Evolutionary conservation across 2,113 vertebrate species (phyloP).

Genomic region (Pelmatolapia mariae): DNA sequence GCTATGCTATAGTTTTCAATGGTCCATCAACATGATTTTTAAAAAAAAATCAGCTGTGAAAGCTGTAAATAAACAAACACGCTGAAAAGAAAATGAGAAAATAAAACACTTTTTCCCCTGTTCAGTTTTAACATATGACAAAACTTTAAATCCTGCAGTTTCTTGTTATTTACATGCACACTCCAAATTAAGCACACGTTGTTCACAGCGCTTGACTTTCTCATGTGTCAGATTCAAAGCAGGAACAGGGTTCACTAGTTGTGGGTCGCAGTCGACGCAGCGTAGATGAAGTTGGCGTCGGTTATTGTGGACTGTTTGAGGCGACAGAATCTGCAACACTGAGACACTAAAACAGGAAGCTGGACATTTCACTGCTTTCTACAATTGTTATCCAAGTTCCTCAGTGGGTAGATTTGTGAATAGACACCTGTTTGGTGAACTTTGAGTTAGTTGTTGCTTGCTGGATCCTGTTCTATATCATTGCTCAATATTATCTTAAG

Average conservation of each 20-base stretch:
- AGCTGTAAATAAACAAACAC: not conserved
- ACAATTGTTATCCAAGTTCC: not conserved
- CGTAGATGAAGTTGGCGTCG: not conserved
- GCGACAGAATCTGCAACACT: not conserved
- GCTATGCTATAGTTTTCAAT: not conserved
- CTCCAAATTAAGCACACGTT: not conserved
- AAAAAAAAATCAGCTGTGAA: not conserved
- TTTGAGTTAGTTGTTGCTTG: not conserved
- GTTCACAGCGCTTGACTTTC: not conserved
- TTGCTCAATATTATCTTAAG: not conserved
- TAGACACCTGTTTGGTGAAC: not conserved
- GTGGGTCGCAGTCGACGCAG: not conserved
- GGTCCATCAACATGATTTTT: not conserved
- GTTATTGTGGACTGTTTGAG: not conserved
- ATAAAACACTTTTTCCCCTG: not conserved
- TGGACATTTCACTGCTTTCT: not conserved
- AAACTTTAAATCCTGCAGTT: not conserved
- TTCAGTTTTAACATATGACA: not conserved
- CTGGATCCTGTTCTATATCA: not conserved
- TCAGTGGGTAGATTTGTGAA: not conserved
- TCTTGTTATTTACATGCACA: not conserved
- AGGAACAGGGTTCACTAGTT: not conserved
- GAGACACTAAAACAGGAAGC: slow-evolving; percentile 6
- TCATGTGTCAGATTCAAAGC: not conserved
- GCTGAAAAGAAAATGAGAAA: not conserved